Percentiles rank a stretch among this genome's conserved stretches.
Conservation (phyloP, 1,140 invertebrate genomes). For the Grapholita molesta region DNA sequence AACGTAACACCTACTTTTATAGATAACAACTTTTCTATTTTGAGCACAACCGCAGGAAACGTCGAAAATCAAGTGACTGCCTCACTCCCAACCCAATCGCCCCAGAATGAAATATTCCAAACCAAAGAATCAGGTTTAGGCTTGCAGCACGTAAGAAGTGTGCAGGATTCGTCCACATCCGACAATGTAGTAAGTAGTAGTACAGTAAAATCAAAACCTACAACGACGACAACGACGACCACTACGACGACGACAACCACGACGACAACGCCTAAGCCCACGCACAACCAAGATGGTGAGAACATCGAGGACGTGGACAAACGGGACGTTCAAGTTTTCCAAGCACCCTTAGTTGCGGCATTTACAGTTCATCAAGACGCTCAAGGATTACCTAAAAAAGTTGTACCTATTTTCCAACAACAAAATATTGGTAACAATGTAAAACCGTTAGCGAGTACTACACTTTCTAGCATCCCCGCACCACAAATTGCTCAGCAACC, state of each 20-base stretch:
- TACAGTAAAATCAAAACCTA: conserved; percentile 41
- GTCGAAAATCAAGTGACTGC: conserved; percentile 66
- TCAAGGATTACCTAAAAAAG: conserved; percentile 84
- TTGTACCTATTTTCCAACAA: conserved; percentile 81
- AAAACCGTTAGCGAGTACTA: background rate
- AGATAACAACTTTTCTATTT: conserved; percentile 65
- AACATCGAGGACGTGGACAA: conserved; percentile 81
- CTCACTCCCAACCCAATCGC: conserved; percentile 54
- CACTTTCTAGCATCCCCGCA: conserved; percentile 21
- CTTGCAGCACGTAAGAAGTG: conserved; percentile 64
- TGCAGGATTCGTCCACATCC: conserved; percentile 44
- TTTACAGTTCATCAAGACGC: conserved; percentile 91
- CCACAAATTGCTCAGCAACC: conserved; percentile 55
- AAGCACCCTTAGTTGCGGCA: conserved; percentile 87
- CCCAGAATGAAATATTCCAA: conserved; percentile 67
- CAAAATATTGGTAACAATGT: conserved; percentile 28
- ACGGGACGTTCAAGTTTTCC: conserved; percentile 88
- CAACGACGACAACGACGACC: conserved; percentile 46
- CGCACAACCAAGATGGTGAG: conserved; percentile 81
- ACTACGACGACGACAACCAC: conserved; percentile 75
- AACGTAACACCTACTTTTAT: conserved; percentile 49
- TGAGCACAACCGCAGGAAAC: conserved; percentile 65
- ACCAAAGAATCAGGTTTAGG: conserved; percentile 54
- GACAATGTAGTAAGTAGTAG: conserved; percentile 39
- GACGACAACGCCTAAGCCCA: conserved; percentile 80